A percentile compares a stretch with the other conserved stretches of the same genome.
Evolutionary conservation across 2,888 invertebrate genomes (phyloP).

Genomic region (Himalopsyche japonica): DNA sequence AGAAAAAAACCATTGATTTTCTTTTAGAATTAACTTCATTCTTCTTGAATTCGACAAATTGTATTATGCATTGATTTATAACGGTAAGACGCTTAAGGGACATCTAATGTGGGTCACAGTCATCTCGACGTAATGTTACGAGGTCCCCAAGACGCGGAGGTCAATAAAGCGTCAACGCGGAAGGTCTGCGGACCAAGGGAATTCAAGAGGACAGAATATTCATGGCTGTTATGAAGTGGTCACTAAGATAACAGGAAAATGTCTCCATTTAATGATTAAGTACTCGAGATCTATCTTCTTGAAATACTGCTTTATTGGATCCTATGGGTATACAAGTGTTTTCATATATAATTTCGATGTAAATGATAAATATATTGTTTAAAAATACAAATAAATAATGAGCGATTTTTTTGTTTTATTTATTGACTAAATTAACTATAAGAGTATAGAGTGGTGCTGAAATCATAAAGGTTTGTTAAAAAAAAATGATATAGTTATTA

Average conservation of each 20-base stretch:
- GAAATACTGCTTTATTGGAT: background rate
- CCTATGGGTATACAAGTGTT: background rate
- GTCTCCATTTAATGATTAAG: background rate
- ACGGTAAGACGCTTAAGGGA: background rate
- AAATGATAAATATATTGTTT: background rate
- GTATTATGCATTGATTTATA: background rate
- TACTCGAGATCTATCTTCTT: background rate
- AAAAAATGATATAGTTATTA: too few species aligned
- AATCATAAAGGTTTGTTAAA: too few species aligned
- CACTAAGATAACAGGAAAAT: background rate
- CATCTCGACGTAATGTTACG: constrained; percentile 20
- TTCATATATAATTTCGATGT: background rate
- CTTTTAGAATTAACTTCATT: background rate
- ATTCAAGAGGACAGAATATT: background rate
- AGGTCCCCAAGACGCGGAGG: constrained; percentile 20
- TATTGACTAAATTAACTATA: too few species aligned
- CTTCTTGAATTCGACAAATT: background rate
- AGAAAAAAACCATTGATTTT: too few species aligned
- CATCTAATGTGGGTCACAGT: background rate
- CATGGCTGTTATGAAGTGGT: background rate
- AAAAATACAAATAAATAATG: too few species aligned
- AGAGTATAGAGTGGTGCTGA: too few species aligned
- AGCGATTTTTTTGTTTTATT: too few species aligned
- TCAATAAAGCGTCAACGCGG: constrained; percentile 14
- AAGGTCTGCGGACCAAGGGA: background rate